Conservation (phyloP, 2,797 vertebrate species). For the Streptopelia turtur region DNA sequence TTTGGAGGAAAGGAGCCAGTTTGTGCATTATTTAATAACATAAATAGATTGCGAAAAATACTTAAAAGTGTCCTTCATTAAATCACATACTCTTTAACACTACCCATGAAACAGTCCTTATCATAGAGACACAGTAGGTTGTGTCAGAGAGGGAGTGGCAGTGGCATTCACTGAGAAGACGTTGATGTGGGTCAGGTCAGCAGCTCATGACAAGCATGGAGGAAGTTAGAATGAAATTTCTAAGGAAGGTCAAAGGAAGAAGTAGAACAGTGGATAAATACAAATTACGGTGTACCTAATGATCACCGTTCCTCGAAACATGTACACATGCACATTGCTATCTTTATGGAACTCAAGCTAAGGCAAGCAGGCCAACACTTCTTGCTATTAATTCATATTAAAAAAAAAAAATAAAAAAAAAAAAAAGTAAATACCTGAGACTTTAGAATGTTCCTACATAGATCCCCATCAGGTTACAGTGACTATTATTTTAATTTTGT, state of each 20-base stretch:
- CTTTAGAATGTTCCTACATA: neutral
- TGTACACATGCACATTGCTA: neutral
- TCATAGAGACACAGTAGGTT: neutral
- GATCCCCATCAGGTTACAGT: neutral
- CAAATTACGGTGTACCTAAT: neutral
- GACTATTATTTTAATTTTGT: neutral
- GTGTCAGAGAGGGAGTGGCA: neutral
- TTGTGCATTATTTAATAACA: neutral
- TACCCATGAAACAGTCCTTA: neutral
- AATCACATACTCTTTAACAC: neutral
- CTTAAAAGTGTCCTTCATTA: neutral
- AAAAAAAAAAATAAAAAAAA: neutral
- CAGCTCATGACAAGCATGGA: neutral
- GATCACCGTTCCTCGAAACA: neutral
- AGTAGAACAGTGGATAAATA: neutral
- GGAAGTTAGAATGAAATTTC: neutral
- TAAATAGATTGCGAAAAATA: neutral
- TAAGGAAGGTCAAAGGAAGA: neutral
- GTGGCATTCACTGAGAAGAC: neutral
- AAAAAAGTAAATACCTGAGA: neutral
- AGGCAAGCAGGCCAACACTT: neutral
- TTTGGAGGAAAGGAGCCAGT: neutral
- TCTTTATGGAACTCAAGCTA: neutral
- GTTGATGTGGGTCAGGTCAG: neutral
- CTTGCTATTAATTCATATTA: neutral